Conservation (phyloP, 2,113 vertebrate species). For the Channa argus region DNA sequence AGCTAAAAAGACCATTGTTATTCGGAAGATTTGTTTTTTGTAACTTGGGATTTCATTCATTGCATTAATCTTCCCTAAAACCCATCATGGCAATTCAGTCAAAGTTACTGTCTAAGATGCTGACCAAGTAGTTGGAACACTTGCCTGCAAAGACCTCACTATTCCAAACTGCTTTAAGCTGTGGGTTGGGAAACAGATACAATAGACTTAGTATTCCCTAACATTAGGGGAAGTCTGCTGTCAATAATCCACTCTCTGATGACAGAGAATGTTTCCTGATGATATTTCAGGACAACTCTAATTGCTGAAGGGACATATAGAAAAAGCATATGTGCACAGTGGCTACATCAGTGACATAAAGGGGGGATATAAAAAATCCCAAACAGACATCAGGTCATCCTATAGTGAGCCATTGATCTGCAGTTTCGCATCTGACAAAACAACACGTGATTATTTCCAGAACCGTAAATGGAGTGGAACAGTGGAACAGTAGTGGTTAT, state of each 20-base stretch:
- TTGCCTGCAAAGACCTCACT: constrained; percentile 15
- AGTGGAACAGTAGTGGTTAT: too few species aligned
- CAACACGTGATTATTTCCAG: too few species aligned
- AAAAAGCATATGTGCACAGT: constrained; percentile 12
- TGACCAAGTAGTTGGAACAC: constrained; percentile 29
- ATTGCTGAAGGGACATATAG: constrained; percentile 14
- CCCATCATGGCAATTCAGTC: constrained; percentile 11
- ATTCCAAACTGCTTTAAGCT: constrained; percentile 27
- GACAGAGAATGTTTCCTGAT: background rate
- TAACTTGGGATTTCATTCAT: constrained; percentile 37
- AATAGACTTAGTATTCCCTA: constrained; percentile 3
- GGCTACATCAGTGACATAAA: background rate
- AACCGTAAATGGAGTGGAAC: too few species aligned
- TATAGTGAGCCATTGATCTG: background rate
- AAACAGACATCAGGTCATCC: background rate
- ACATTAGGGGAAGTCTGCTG: background rate
- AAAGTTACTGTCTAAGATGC: constrained; percentile 25
- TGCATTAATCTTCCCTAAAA: constrained; percentile 40
- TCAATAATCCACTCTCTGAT: constrained; percentile 7
- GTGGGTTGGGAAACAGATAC: constrained; percentile 21
- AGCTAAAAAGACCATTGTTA: constrained; percentile 20
- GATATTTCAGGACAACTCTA: constrained; percentile 15
- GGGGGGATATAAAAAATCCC: background rate
- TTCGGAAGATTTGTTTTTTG: constrained; percentile 27
- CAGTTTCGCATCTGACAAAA: background rate